phyloP scores from a whole-genome alignment of 2,888 invertebrate genomes.

The Lithophane leautieri region DNA sequence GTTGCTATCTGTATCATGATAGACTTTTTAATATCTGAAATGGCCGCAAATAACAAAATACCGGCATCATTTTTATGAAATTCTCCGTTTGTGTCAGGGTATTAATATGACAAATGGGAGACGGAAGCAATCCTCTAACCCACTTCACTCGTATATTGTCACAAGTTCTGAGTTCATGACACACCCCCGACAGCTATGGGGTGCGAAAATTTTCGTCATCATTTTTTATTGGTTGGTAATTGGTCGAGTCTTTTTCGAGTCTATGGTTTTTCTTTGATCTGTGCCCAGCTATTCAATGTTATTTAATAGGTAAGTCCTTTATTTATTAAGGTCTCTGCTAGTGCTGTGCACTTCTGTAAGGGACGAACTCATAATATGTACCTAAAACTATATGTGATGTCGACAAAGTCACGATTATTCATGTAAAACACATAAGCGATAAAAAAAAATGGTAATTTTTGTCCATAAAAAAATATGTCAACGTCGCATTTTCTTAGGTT shows the following conservation, averaged over 20 bases:
- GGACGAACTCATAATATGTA: no score
- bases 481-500: no score
- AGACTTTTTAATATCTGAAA: background rate
- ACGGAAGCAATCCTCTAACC: slow-evolving; percentile 27
- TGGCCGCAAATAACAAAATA: background rate
- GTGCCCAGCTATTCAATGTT: background rate
- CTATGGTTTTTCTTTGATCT: background rate
- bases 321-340: no score
- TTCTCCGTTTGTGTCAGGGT: slow-evolving; percentile 7
- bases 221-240: background rate
- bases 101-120: slow-evolving; percentile 17
- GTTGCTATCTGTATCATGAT: background rate
- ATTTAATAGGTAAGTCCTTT: no score
- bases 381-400: no score
- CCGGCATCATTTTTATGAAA: slow-evolving; percentile 3
- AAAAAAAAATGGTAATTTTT: no score
- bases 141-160: slow-evolving; percentile 28
- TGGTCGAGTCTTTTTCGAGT: background rate
- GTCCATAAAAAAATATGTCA: no score
- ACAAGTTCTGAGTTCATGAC: slow-evolving; percentile 4
- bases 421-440: no score
- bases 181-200: background rate
- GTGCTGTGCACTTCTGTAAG: no score
- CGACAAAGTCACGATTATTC: no score
- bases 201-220: background rate